phyloP scores from a whole-genome alignment of 2,113 vertebrate species.

The Cyanoliseus patagonus region DNA sequence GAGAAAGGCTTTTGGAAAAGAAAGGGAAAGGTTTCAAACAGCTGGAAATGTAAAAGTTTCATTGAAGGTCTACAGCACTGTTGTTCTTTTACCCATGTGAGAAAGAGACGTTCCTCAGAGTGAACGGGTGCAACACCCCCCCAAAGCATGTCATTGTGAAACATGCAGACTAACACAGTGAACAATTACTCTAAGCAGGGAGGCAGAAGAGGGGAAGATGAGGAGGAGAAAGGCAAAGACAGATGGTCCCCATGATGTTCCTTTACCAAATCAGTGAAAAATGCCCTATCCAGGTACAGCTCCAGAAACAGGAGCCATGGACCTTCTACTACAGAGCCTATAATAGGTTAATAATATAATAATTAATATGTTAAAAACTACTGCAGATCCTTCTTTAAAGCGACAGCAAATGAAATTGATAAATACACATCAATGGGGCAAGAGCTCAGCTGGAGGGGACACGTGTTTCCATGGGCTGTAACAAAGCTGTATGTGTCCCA shows the following conservation, averaged over 20 bases:
- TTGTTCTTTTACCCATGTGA: neutral
- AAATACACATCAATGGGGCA: neutral
- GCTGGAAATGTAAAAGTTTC: neutral
- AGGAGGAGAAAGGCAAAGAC: neutral
- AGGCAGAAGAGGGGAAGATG: neutral
- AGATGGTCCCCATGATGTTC: neutral
- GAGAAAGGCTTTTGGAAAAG: slow-evolving; percentile 87
- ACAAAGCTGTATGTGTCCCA: neutral
- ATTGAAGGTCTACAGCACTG: neutral
- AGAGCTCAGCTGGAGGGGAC: neutral
- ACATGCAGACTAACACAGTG: neutral
- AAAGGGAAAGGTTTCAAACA: neutral
- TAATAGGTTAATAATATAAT: neutral
- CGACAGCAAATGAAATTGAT: neutral
- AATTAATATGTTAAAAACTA: too few relatives aligned
- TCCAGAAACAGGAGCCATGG: neutral
- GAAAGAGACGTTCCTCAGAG: neutral
- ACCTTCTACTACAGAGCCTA: neutral
- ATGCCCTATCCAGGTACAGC: neutral
- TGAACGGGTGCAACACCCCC: neutral
- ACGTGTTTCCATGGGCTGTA: neutral
- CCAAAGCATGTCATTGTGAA: fast-evolving
- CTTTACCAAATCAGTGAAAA: neutral
- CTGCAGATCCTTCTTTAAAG: neutral
- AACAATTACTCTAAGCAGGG: neutral